Conservation (phyloP, 2,888 invertebrate species). For the Dascillus cervinus region DNA sequence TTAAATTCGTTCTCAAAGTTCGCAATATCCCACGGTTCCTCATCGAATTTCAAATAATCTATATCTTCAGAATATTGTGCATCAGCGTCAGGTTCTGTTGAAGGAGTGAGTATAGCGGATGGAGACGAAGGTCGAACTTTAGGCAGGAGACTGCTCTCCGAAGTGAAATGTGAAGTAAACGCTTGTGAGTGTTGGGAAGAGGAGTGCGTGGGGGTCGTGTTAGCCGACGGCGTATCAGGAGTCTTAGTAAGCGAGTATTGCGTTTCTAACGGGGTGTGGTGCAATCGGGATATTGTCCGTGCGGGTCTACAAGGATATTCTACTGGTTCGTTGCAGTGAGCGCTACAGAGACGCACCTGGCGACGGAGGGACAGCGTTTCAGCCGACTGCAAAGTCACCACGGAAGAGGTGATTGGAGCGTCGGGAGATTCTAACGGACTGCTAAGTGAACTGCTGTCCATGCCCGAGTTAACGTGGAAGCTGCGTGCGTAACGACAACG, state of each 20-base stretch:
- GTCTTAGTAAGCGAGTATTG: slow-evolving; percentile 45
- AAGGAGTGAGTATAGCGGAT: slow-evolving; percentile 53
- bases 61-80: slow-evolving; percentile 28
- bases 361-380: slow-evolving; percentile 48
- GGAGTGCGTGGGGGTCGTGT: slow-evolving; percentile 44
- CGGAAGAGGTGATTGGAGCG: slow-evolving; percentile 58
- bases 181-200: slow-evolving; percentile 34
- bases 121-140: slow-evolving; percentile 43
- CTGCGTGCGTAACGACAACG: slow-evolving; percentile 46
- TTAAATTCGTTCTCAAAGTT: slow-evolving; percentile 39
- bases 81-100: slow-evolving; percentile 39
- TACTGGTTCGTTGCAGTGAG: slow-evolving; percentile 33
- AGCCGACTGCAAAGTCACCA: slow-evolving; percentile 59
- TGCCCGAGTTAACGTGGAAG: slow-evolving; percentile 74
- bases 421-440: slow-evolving; percentile 81
- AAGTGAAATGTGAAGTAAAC: slow-evolving; percentile 36
- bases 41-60: slow-evolving; percentile 35
- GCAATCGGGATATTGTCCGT: slow-evolving; percentile 14
- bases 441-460: slow-evolving; percentile 68
- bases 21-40: slow-evolving; percentile 38
- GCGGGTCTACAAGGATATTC: slow-evolving; percentile 16
- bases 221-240: slow-evolving; percentile 63
- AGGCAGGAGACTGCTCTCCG: slow-evolving; percentile 30
- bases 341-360: slow-evolving; percentile 43
- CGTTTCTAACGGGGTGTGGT: slow-evolving; percentile 16